Percentiles rank a stretch among this genome's conserved stretches.
Evolutionary conservation across 2,888 invertebrate species (phyloP).

Genomic region (Drosophila mulleri): DNA sequence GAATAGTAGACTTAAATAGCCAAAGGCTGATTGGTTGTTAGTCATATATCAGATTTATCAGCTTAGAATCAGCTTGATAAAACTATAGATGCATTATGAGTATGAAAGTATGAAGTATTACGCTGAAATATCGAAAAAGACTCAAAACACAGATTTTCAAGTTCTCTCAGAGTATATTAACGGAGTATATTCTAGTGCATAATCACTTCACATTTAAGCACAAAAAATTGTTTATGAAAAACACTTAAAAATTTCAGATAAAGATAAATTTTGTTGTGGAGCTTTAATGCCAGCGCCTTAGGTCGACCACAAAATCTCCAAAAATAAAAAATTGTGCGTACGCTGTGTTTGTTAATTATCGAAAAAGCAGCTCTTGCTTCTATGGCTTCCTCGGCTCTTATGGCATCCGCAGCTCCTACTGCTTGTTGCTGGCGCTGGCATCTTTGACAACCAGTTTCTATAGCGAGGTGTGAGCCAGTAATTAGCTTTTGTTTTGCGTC

Average conservation of each 20-base stretch:
- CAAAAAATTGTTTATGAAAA: slow-evolving; percentile 18
- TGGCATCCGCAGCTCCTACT: slow-evolving; percentile 22
- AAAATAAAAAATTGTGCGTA: slow-evolving; percentile 30
- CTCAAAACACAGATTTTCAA: neutral
- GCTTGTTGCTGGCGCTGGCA: slow-evolving; percentile 36
- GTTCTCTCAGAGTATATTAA: neutral
- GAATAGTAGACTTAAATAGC: neutral
- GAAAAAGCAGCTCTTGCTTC: slow-evolving; percentile 27
- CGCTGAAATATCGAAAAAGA: neutral
- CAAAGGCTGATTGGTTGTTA: neutral
- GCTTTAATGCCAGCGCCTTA: slow-evolving; percentile 20
- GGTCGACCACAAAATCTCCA: slow-evolving; percentile 12
- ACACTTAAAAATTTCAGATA: slow-evolving; percentile 11
- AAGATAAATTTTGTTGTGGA: neutral
- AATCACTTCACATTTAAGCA: neutral
- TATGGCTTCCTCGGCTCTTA: slow-evolving; percentile 11
- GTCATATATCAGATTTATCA: neutral
- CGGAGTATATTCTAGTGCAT: neutral
- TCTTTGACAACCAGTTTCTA: slow-evolving; percentile 57
- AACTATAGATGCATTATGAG: neutral
- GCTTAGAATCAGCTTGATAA: neutral
- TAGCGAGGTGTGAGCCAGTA: slow-evolving; percentile 54
- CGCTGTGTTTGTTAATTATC: slow-evolving; percentile 58
- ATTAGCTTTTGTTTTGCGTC: slow-evolving; percentile 62
- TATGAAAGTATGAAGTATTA: neutral